Base-by-base conservation (phyloP, 2,113 vertebrate species). In the Rousettus leschenaultii region DNA sequence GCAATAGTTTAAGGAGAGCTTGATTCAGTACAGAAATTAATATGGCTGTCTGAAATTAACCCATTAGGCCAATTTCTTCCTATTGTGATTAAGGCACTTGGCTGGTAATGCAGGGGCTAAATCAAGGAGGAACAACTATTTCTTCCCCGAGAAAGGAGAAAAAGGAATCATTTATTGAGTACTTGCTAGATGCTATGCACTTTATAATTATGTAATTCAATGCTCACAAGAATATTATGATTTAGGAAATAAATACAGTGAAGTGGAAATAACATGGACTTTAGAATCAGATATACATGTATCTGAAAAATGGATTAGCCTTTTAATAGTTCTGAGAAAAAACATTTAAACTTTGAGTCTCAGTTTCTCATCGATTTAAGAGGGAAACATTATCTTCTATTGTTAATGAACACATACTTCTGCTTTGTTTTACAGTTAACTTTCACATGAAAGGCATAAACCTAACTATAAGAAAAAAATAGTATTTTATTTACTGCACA, bases 41-140 rank as follows among this genome's bases (percentile, higher is more conserved):
- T 93, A 93, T 77, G 61, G 33, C 26, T 71, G 22, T 26, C 82
- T 78, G n/a, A 82, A 95, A 91, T 78, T 53, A 89, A 91, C 26
- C 73, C 66, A 68, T 7, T 38, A 83, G 40, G 33, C 24, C 55
- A 68, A 73, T 35, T 88, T 86, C 51, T 26, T 68, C 14, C 43
- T 78, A 18, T n/a, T 86, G 55, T 68, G 18, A 33, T 40, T 74
- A 89, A 63, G 74, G 48, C 16, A 77, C 40, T 73, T 94, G 73
- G 16, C 40, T 91, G 28, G 16, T 77, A 91, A 66, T 35, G 59
- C 6, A 61, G 45, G 18, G 30, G 1, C 43, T 95, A 91, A 57
- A 59, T 6, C 9, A 45, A 89, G 70, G 43, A 87, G 24, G 33
- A 78, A 43, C 57, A 95, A 59, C 3, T 43, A 45, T 59, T 78